Evolutionary conservation across 2,113 vertebrate genomes (phyloP).

Genomic region (Mirza zaza): DNA sequence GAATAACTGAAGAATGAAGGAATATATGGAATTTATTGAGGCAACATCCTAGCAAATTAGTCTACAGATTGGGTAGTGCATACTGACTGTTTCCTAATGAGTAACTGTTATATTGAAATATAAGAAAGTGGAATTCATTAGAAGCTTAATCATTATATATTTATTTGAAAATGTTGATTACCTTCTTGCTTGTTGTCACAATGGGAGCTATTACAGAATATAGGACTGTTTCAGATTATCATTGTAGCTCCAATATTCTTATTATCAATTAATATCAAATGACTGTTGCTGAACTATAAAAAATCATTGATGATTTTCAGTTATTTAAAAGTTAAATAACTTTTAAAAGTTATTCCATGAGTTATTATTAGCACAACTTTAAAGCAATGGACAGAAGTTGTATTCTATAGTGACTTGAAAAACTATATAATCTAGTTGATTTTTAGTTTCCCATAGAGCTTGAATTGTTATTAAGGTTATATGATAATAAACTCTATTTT

Average conservation of each 20-base stretch:
- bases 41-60: not conserved
- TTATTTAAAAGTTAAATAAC: no score
- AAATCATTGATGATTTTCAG: slow-evolving; percentile 1
- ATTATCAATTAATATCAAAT: not conserved
- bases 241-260: not conserved
- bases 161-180: not conserved
- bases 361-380: not conserved
- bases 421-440: not conserved
- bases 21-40: not conserved
- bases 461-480: slow-evolving; percentile 27
- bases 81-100: not conserved
- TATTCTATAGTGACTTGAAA: not conserved
- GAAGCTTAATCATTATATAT: not conserved
- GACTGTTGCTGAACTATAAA: not conserved
- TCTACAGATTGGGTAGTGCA: not conserved
- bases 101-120: not conserved
- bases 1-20: not conserved
- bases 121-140: not conserved
- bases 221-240: not conserved
- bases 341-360: not conserved
- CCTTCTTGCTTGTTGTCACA: not conserved
- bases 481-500: slow-evolving; percentile 29
- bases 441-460: not conserved
- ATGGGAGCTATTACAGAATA: not conserved
- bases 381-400: not conserved